phyloP scores from a whole-genome alignment of 2,113 vertebrate genomes.

The Neopipo cinnamomea region DNA sequence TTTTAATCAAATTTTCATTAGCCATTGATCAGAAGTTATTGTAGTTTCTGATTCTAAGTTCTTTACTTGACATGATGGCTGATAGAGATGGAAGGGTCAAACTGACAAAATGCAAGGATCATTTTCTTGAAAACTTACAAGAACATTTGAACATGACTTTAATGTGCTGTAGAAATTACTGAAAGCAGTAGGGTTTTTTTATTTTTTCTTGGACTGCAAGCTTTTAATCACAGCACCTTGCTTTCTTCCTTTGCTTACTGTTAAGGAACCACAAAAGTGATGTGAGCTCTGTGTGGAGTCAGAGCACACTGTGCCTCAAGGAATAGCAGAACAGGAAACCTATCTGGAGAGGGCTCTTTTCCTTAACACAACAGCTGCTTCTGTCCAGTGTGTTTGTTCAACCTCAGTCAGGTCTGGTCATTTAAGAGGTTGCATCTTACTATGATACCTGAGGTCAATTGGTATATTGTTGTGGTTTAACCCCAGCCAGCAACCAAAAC shows the following conservation, averaged over 20 bases:
- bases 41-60: not conserved
- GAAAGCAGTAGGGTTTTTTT: not conserved
- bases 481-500: not conserved
- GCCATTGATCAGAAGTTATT: not conserved
- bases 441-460: not conserved
- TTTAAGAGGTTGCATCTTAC: not conserved
- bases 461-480: not conserved
- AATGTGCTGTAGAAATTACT: not conserved
- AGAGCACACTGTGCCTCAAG: not conserved
- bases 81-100: not conserved
- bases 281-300: not conserved
- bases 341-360: not conserved
- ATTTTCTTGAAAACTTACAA: not conserved
- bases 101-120: not conserved
- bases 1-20: not conserved
- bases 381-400: not conserved
- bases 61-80: not conserved
- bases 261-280: accelerated
- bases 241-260: not conserved
- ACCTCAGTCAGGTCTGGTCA: not conserved
- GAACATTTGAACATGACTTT: not conserved
- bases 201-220: not conserved
- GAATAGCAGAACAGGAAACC: not conserved
- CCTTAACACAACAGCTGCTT: not conserved
- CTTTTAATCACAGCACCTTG: not conserved